These are phyloP conservation scores for Oreochromis grahami DNA, from an alignment of 2,797 vertebrate genomes.

Conservation along the genomic window DNA sequence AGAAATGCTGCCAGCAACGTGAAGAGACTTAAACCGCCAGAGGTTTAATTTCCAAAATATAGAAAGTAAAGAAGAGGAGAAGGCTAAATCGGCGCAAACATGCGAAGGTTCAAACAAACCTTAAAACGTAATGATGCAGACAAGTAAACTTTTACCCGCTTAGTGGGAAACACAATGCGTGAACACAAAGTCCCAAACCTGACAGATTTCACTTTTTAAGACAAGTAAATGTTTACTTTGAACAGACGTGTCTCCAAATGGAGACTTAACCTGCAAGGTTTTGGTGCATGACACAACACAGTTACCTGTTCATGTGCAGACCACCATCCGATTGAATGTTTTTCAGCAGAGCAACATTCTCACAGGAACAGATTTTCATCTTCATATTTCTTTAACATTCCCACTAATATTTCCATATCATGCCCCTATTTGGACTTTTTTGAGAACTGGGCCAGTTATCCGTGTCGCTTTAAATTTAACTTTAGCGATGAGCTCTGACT, in stretches of 20 bases:
- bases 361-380: not conserved
- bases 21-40: not conserved
- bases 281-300: not conserved
- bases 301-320: not conserved
- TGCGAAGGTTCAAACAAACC: not conserved
- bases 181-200: not conserved
- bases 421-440: not conserved
- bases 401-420: not conserved
- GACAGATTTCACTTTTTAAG: not conserved
- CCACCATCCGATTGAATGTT: not conserved
- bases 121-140: not conserved
- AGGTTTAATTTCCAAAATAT: not conserved
- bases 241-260: not conserved
- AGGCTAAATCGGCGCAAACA: not conserved
- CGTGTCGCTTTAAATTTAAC: not conserved
- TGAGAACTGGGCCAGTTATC: not conserved
- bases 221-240: not conserved
- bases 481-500: not conserved
- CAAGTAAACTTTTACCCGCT: not conserved
- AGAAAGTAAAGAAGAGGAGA: not conserved
- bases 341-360: not conserved
- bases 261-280: not conserved
- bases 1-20: not conserved
- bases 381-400: not conserved
- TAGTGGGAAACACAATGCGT: not conserved